Base-by-base conservation (phyloP, 2,797 vertebrate species). In the Kryptolebias ocellatus region DNA sequence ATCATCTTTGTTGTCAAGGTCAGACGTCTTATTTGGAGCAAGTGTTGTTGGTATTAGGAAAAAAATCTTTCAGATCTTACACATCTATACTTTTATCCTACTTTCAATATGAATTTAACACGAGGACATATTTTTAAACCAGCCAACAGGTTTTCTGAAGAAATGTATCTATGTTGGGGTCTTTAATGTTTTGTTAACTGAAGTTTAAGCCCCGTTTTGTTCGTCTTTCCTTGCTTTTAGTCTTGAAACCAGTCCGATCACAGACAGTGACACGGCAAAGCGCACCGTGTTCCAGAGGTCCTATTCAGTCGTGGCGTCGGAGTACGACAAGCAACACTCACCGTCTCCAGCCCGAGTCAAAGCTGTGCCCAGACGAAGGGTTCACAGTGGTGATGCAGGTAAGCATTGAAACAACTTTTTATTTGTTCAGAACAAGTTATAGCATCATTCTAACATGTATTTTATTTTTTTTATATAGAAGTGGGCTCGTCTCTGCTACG, bases 351-450 rank as follows among this genome's bases (percentile, higher is more conserved):
- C 97, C n/a, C 93, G 98, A 37, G 95, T 99, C 53, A 99, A 99
- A 83, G 98, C 98, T 8, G 96, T 99, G 70, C 97, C 98, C 44
- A 95, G 98, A 67, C 96, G 98, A 68, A 92, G 98, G 86, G 98
- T 99, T 51, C 98, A 99, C 78, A 99, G 98, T 58, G 98, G 98
- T 7, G 98, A 99, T 82, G 96, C 98, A 10, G 98, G 98, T 99
- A 92, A 27, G 24, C 18, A 17, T 5, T 4, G 11, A 51, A 12
- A 47, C 17, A 0, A 3, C 42, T 5, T 27, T 5, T 55, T 1
- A 55, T n/a, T 1, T 3, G 17, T 56, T 7, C 9, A n/a, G 10
- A 17, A 18, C 16, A 50, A 44, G 29, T 46, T n/a, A 17, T 15
- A 29, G 14, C 46, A 12, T 57, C 4, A 1, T 62, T 15, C 67